phyloP scores from a whole-genome alignment of 2,888 invertebrate genomes.

The Hermaeophaga mercurialis region DNA sequence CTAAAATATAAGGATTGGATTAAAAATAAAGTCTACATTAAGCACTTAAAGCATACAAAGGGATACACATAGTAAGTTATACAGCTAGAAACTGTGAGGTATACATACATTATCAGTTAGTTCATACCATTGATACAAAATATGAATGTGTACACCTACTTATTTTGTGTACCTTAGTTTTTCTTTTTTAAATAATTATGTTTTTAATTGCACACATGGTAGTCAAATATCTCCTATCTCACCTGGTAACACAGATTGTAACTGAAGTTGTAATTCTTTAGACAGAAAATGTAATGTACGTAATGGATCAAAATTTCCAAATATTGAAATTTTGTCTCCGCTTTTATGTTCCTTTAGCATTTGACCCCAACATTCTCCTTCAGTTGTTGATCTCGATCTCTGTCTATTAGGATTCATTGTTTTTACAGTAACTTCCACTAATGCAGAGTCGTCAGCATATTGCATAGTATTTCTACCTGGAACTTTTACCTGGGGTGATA shows the following conservation, averaged over 20 bases:
- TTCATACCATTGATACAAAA: too few relatives aligned
- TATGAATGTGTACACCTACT: too few relatives aligned
- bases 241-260: slow-evolving; percentile 48
- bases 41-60: too few relatives aligned
- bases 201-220: too few relatives aligned
- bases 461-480: slow-evolving; percentile 7
- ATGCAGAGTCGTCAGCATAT: slow-evolving; percentile 40
- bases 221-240: too few relatives aligned
- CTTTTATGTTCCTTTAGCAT: slow-evolving; percentile 45
- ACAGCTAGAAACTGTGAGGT: too few relatives aligned
- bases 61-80: too few relatives aligned
- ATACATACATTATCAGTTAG: too few relatives aligned
- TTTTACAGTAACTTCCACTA: slow-evolving; percentile 45
- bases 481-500: slow-evolving; percentile 23
- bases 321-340: slow-evolving; percentile 47
- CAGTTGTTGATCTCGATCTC: slow-evolving; percentile 40
- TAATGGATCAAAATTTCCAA: slow-evolving; percentile 54
- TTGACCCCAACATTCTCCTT: slow-evolving; percentile 47
- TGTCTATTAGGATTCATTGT: slow-evolving; percentile 41
- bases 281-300: slow-evolving; percentile 55
- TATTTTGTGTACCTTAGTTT: too few relatives aligned
- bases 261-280: slow-evolving; percentile 52
- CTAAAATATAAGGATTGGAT: slow-evolving; percentile 43
- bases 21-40: too few relatives aligned
- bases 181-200: too few relatives aligned